Base-by-base conservation (phyloP, 2,888 invertebrate genomes). In the Baccha elongata region DNA sequence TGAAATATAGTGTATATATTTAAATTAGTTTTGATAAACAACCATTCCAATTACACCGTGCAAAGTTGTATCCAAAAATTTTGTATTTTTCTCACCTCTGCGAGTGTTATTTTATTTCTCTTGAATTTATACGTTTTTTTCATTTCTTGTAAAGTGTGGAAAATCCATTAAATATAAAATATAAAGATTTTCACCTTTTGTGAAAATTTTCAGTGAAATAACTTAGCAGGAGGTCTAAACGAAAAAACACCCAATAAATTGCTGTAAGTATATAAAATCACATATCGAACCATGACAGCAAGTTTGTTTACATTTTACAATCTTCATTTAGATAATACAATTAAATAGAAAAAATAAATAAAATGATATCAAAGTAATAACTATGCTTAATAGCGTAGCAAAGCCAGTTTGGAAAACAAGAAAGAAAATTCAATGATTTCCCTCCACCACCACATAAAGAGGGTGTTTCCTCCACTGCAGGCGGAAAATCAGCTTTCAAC, bases 221-320 rank as follows among this genome's bases (percentile, higher is more conserved):
- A 8, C 37, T 23, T 23, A 40, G 55, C 40, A 58, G 55, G 55
- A 58, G 40, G 15, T 26, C 23, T 15, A 6, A 23, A 13, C 37
- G 19, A 17, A 55, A 13, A 37, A 37, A 1, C 4, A 32, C 3
- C 8, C 19, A 19, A 10, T 8, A 40, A 40, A 21, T 15, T 3
- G 19, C 58, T 23, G 23, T 26, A 10, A 55, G 53, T 55, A 15
- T 35, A 17, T 50, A 50, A 50, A 13, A 13, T 37, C 13, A 8
- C 21, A 15, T 37, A 4, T 23, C 8, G 29, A 32, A n/a, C 17
- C 11, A 19, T 58, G 40, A 40, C 23, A 40, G 58, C 26, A 15
- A 40, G 58, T 58, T 58, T 58, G 40, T 58, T 58, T 58, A 58
- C 58, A 15, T 40, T 58, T 58, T 58, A 58, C 58, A 15, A 58